These are phyloP conservation scores for Drosophila burlai DNA, from an alignment of 1,140 invertebrate species.

Conservation along the genomic window DNA sequence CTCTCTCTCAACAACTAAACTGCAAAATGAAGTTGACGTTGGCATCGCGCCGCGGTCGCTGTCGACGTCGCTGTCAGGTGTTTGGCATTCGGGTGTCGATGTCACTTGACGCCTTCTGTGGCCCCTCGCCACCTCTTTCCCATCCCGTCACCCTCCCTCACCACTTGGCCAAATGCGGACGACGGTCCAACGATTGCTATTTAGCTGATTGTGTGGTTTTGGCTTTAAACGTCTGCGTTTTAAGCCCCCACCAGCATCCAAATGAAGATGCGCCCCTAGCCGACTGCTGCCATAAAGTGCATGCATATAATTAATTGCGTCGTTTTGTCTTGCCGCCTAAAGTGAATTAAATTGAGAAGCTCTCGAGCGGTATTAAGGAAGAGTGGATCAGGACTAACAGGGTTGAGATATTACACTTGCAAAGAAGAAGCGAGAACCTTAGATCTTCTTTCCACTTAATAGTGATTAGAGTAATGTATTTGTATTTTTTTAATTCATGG, in stretches of 20 bases:
- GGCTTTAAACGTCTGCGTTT: conserved; percentile 56
- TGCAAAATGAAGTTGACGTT: conserved; percentile 71
- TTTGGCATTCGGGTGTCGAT: conserved; percentile 64
- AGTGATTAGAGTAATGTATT: neutral
- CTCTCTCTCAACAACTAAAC: conserved; percentile 61
- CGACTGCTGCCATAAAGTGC: conserved; percentile 58
- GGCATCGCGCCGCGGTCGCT: conserved; percentile 27
- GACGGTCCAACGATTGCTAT: conserved; percentile 60
- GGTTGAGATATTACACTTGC: conserved; percentile 15
- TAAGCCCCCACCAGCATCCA: conserved; percentile 11
- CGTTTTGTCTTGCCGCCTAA: conserved; percentile 63
- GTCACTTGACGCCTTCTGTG: conserved; percentile 54
- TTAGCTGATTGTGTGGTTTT: conserved; percentile 77
- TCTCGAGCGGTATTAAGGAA: neutral
- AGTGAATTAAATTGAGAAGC: conserved; percentile 35
- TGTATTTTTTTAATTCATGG: neutral
- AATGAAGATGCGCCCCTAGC: conserved; percentile 14
- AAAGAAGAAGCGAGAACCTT: neutral
- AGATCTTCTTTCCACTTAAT: neutral
- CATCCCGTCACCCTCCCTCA: neutral
- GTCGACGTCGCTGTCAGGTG: conserved; percentile 53
- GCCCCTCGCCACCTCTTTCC: neutral
- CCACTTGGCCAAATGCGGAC: conserved; percentile 35
- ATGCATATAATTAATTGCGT: conserved; percentile 73
- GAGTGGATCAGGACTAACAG: neutral